These are phyloP conservation scores for Criorhina ranunculi DNA, from an alignment of 2,888 invertebrate genomes.

Conservation along the genomic window DNA sequence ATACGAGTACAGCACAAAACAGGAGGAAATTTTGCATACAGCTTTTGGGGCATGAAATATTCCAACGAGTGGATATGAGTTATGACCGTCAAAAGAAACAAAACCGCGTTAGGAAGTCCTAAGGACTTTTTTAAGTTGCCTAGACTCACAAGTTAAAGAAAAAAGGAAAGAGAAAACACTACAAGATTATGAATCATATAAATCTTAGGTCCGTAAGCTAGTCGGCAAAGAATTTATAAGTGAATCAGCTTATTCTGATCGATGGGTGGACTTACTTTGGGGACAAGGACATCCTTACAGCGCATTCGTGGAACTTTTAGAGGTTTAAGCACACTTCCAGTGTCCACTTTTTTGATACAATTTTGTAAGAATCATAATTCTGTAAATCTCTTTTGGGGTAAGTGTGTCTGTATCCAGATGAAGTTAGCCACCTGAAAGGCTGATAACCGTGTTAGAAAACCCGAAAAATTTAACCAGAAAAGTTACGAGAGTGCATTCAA, in stretches of 20 bases:
- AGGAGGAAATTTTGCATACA: slow-evolving; percentile 44
- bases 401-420: too few relatives aligned
- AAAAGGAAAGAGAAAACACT: slow-evolving; percentile 9
- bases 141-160: slow-evolving; percentile 29
- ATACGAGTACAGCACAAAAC: background rate
- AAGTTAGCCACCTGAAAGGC: too few relatives aligned
- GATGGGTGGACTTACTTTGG: too few relatives aligned
- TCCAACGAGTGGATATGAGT: slow-evolving; percentile 45
- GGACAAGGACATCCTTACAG: too few relatives aligned
- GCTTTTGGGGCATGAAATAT: slow-evolving; percentile 42
- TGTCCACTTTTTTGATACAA: too few relatives aligned
- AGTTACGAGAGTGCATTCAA: too few relatives aligned
- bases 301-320: too few relatives aligned
- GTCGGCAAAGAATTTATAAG: slow-evolving; percentile 23
- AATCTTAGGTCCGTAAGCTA: background rate
- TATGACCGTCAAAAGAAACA: slow-evolving; percentile 42
- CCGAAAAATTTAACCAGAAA: too few relatives aligned
- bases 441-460: too few relatives aligned
- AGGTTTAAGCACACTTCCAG: too few relatives aligned
- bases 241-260: slow-evolving; percentile 12
- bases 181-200: background rate
- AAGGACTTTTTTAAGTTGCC: slow-evolving; percentile 35
- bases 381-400: too few relatives aligned
- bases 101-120: slow-evolving; percentile 12
- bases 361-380: too few relatives aligned